Conservation (phyloP, 2,888 invertebrate genomes). For the Allophyes oxyacanthae region DNA sequence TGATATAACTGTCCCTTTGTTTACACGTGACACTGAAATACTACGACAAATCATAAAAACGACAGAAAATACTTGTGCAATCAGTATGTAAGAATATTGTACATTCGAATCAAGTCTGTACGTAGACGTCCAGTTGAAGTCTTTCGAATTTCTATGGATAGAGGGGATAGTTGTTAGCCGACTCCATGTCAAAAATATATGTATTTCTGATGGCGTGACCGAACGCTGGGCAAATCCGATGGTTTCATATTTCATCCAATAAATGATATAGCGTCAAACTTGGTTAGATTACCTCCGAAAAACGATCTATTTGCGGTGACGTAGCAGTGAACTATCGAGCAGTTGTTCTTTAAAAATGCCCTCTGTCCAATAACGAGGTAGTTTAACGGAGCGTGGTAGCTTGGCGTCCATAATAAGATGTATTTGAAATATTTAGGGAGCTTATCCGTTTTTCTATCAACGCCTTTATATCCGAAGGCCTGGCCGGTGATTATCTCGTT, state of each 20-base stretch:
- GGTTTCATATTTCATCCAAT: slow-evolving; percentile 71
- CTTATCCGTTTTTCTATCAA: slow-evolving; percentile 70
- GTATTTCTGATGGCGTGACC: slow-evolving; percentile 76
- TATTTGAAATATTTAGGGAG: slow-evolving; percentile 74
- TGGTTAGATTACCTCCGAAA: slow-evolving; percentile 62
- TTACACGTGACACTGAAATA: too few species aligned
- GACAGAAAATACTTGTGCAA: slow-evolving; percentile 50
- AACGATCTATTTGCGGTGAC: slow-evolving; percentile 67
- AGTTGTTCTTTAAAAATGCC: slow-evolving; percentile 76
- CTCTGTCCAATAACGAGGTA: slow-evolving; percentile 71
- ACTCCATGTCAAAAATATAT: slow-evolving; percentile 80
- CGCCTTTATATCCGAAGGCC: slow-evolving; percentile 74
- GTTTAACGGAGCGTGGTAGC: slow-evolving; percentile 71
- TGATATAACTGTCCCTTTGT: too few species aligned
- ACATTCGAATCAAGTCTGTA: slow-evolving; percentile 80
- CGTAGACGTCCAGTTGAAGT: slow-evolving; percentile 76
- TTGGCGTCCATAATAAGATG: slow-evolving; percentile 75
- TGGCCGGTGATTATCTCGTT: slow-evolving; percentile 64
- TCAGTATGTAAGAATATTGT: slow-evolving; percentile 73
- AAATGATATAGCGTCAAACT: slow-evolving; percentile 78
- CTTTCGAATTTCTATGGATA: slow-evolving; percentile 71
- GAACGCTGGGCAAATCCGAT: slow-evolving; percentile 62
- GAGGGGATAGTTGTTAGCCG: slow-evolving; percentile 76
- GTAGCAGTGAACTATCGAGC: slow-evolving; percentile 75
- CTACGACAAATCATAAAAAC: too few species aligned